Evolutionary conservation across 92 coral and sea anemone species (phyloP), one percentile per base, ranked within the genome.

Genomic region (Phymanthus crucifer): DNA sequence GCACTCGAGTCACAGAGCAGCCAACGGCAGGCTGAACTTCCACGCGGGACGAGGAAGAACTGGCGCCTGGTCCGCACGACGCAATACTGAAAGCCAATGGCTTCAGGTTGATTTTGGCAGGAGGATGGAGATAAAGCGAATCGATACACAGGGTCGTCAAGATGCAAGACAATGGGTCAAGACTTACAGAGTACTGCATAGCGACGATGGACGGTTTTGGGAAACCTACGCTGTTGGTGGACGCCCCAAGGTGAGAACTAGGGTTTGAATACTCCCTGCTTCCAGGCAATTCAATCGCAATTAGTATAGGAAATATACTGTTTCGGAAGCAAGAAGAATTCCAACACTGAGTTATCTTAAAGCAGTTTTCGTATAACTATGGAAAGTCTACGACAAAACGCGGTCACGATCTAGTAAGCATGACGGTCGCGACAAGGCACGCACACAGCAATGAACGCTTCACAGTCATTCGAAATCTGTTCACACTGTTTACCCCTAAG

Each of bases 1-100:
- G 71, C 35, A 64, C 45, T 58, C 52, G 32, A 46, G 24, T 3
- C 72, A 78, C 46, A 32, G 82, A 37, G 82, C 82, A 66, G 72
- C 82, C 29, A 78, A 78, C 32, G 82, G 48, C 27, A 66, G 73
- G 45, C 47, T 78, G 5, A 26, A 78, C 40, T 45, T 65, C 40
- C 45, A 35, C 3, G 61, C 82, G 6, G 75, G 75, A 2, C 66
- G 78, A 8, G 35, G 65, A 47, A 33, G 67, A 32, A 52, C 78
- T 21, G 78, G 78, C 19, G 82, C 82, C 21, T 78, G 82, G 82
- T 58, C 72, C 1, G 40, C 82, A 78, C 72, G 65, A 17, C 38
- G n/a, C 54, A 78, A 38, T 5, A 40, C 38, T 19, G 6, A 3
- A 27, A 36, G 40, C 11, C 73, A 78, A n/a, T 78, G 73, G 73